These are phyloP conservation scores for Myotis myotis DNA, from an alignment of 2,797 vertebrate species.

Conservation along the genomic window DNA sequence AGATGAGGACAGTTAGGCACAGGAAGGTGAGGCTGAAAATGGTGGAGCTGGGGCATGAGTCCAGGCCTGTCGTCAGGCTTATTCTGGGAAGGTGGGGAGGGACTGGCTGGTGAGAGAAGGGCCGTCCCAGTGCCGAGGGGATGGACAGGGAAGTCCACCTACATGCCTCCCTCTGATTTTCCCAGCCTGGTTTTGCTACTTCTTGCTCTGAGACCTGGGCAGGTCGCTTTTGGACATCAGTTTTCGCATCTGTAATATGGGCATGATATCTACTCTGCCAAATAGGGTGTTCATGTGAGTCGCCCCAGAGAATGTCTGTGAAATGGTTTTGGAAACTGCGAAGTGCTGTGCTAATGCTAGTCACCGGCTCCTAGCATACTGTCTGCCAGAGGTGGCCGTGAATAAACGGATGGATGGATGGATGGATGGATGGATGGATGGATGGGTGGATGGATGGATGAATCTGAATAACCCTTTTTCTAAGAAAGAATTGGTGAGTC, in stretches of 20 bases:
- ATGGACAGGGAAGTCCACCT: neutral
- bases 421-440: neutral
- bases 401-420: neutral
- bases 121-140: neutral
- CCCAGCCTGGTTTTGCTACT: neutral
- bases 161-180: neutral
- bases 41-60: neutral
- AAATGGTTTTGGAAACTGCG: neutral
- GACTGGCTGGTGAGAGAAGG: neutral
- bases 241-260: neutral
- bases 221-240: neutral
- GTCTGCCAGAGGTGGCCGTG: neutral
- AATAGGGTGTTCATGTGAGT: neutral
- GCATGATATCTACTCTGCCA: neutral
- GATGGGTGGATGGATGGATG: neutral
- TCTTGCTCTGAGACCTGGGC: neutral
- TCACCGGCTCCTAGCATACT: neutral
- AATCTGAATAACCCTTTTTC: neutral
- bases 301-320: rapidly evolving
- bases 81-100: neutral
- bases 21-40: neutral
- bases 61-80: rapidly evolving
- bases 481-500: neutral
- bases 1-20: neutral
- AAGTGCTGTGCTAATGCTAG: neutral